Base-by-base conservation (phyloP, 2,113 vertebrate species). In the Eublepharis macularius region DNA sequence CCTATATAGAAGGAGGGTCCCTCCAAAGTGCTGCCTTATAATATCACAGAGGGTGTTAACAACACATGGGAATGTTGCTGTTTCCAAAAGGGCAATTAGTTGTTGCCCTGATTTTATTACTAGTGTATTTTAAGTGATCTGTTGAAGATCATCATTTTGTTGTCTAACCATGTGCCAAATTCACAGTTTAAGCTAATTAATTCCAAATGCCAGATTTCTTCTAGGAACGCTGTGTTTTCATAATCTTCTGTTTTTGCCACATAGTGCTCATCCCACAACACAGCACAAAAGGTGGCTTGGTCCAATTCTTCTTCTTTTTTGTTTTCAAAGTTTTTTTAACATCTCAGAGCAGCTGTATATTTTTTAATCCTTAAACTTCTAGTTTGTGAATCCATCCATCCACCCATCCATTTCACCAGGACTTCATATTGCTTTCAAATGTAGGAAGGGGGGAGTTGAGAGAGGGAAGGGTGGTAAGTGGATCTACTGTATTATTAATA, bases 271-370 rank as follows among this genome's bases (percentile, higher is more conserved):
- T 91, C 86, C 86, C 89, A 93, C 86, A 88, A 90, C 86, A 90
- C 1, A 84, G 65, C 81, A 81, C 76, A 90, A 74, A 82, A 90
- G 88, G 92, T 89, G 68, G 92, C 80, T 92, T 88, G 85, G 87
- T 89, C 92, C 82, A 93, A 91, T 89, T 4, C 57, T 88, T 92
- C 83, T 88, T 76, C 81, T 89, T 76, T 69, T 87, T 93, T 94
- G 87, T 83, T 93, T 91, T 88, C 82, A 86, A 74, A 88, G 82
- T 94, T 94, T 94, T 92, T 93, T 94, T 91, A 87, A 79, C 39
- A 89, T 89, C 87, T 80, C 72, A 83, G 89, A 60, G 69, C 47
- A n/a, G 73, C 16, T 54, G 17, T 92, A 85, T 90, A 84, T 60
- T 49, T n/a, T 83, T 84, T 93, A 93, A 94, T 88, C 90, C 88